Percentiles rank a stretch among this genome's conserved stretches.
These are phyloP conservation scores for Dasysyrphus tricinctus DNA, from an alignment of 2,888 invertebrate genomes.

Conservation along the genomic window DNA sequence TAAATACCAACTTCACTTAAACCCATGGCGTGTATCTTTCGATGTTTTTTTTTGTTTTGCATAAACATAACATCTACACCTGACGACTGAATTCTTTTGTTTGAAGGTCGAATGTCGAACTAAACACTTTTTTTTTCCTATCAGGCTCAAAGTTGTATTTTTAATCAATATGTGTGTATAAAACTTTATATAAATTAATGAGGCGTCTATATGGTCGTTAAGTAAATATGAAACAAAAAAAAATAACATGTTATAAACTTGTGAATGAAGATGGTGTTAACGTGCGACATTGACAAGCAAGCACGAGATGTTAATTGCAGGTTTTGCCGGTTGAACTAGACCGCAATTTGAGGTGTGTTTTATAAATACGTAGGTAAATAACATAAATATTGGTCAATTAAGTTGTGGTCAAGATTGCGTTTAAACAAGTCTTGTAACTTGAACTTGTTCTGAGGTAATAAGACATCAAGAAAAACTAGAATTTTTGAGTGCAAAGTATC, in stretches of 20 bases:
- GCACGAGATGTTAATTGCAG: conserved; percentile 4
- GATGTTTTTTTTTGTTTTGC: not conserved
- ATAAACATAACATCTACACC: conserved; percentile 24
- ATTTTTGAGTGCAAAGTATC: not conserved
- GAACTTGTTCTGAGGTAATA: conserved; percentile 2
- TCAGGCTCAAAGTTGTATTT: not conserved
- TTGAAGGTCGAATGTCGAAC: conserved; percentile 48
- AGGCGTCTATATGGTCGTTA: conserved; percentile 1
- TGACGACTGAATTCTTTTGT: conserved; percentile 4
- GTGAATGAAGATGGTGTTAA: conserved; percentile 49
- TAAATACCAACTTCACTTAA: not conserved
- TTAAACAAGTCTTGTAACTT: not conserved
- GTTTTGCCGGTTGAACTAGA: conserved; percentile 45
- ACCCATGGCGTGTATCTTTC: not conserved
- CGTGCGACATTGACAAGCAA: conserved; percentile 33
- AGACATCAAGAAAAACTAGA: not conserved
- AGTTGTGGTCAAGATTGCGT: conserved; percentile 16
- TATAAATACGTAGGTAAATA: not conserved
- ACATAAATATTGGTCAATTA: conserved; percentile 22
- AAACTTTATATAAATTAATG: conserved; percentile 37
- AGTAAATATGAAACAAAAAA: not conserved
- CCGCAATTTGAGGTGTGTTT: conserved; percentile 14
- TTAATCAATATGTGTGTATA: not conserved
- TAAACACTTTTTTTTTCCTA: not conserved
- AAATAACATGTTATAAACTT: conserved; percentile 20